A percentile compares a stretch with the other conserved stretches of the same genome.
These are phyloP conservation scores for Labia minor DNA, from an alignment of 2,888 invertebrate species.

Conservation along the genomic window DNA sequence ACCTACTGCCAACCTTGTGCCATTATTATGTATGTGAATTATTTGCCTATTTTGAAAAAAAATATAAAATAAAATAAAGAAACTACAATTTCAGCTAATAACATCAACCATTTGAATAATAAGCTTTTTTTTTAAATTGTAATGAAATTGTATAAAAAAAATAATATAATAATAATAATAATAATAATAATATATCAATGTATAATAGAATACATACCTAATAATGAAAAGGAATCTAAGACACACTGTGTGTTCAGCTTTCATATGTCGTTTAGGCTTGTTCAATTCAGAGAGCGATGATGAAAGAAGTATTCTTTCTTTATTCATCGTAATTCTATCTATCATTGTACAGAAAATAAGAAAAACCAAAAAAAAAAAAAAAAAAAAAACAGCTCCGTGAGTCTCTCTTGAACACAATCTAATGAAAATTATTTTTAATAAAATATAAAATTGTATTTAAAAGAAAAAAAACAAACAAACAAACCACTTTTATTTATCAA, in stretches of 20 bases:
- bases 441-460: no score
- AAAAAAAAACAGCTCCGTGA: no score
- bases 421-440: no score
- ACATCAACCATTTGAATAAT: conserved; percentile 21
- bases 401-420: no score
- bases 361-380: no score
- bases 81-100: no score
- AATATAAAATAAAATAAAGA: background rate
- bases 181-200: conserved; percentile 19
- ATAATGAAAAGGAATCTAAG: background rate
- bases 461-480: no score
- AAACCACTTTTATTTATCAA: no score
- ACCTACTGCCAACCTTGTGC: conserved; percentile 13
- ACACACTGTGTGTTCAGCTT: conserved; percentile 13
- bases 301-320: no score
- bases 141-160: conserved; percentile 20
- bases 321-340: background rate
- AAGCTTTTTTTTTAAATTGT: conserved; percentile 20
- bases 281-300: background rate
- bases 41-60: conserved; percentile 15
- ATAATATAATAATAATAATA: conserved; percentile 20
- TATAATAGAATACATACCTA: background rate
- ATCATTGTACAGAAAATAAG: background rate
- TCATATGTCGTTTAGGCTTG: background rate
- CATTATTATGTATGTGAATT: conserved; percentile 13